Base-by-base conservation (phyloP, 2,113 vertebrate species). In the Pongo pygmaeus region DNA sequence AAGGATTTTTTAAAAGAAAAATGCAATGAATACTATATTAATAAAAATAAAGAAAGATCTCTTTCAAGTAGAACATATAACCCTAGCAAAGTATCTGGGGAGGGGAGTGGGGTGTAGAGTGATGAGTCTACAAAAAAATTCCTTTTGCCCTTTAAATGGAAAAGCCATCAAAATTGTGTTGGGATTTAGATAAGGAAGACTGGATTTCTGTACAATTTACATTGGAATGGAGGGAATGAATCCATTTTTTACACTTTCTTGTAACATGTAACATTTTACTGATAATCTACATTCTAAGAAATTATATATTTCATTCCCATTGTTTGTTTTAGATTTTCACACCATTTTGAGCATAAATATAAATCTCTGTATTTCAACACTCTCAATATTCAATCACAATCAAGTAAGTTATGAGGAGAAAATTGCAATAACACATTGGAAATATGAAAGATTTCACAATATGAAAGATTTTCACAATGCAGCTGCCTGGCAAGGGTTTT, bases 251-350 rank as follows among this genome's bases (percentile, higher is more conserved):
- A 89, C 5, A 86, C 74, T 77, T 83, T 5, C 57, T 94, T 91
- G 67, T 77, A 87, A 55, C 55, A 61, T 16, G 22, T n/a, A 88
- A 81, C 6, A 64, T 75, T 69, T 93, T 74, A 87, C 27, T 91
- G 52, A 20, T 35, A 91, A 93, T 11, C 16, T 94, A 61, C 23
- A 72, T 91, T 97, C n/a, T 91, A 97, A 40, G 48, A 95, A 79
- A 84, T 88, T 32, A 57, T 81, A 92, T 69, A 16, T 84, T 64
- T 86, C 22, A 67, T 86, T 88, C 22, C 22, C 22, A 94, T 97
- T 91, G 61, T 83, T 81, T 72, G 40, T 64, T 97, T 90, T 89
- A 91, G 0, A 80, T 92, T 97, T 96, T 96, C 55, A 95, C 43
- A 79, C 9, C 25, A 52, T 38, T 84, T 78, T 52, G 35, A 78